Base-by-base conservation (phyloP, 2,113 vertebrate species). In the Equus quagga region DNA sequence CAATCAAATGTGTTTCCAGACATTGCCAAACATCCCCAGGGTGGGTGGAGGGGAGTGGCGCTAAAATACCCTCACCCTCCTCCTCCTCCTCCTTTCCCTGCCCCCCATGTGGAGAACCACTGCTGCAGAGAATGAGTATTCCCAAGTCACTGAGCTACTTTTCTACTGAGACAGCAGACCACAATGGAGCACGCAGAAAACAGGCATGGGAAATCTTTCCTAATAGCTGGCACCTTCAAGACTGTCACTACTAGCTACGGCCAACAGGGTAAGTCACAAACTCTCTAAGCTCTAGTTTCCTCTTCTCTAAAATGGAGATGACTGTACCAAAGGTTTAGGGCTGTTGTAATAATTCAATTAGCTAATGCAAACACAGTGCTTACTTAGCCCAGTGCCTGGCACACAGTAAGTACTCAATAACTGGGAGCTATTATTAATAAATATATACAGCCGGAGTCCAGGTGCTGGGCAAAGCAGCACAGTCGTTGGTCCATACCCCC, bases 11-110 rank as follows among this genome's bases (percentile, higher is more conserved):
- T 44, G 28, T 82, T 70, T 62, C 75, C 31, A 86, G 67, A 78
- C 23, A 87, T 15, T 58, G 54, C 21, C 49, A 65, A 69, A 78
- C 44, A 91, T 58, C 60, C 31, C 44, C 0, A 3, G 15, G 4
- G 36, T 41, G 41, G 3, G 15, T 5, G 0, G 10, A 26, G n/a
- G 21, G 28, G 5, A 8, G 2, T 2, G 15, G 46, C 31, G 64
- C 36, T 86, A 44, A 80, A 91, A 56, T 78, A 44, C 5, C 41
- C 60, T 92, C 41, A 44, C 5, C 41, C 60, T 92, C 41, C 51
- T 92, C 18, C 31, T 92, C 18, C 31, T 1, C 56, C 8, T 21
- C 31, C 36, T 80, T 67, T 67, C 24, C 33, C 69, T 28, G 18
- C n/a, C 75, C 60, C 60, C 51, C 18, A 17, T 21, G 6, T 3